Evolutionary conservation across 2,797 vertebrate genomes (phyloP).

Genomic region (Atherinosoma microstoma): DNA sequence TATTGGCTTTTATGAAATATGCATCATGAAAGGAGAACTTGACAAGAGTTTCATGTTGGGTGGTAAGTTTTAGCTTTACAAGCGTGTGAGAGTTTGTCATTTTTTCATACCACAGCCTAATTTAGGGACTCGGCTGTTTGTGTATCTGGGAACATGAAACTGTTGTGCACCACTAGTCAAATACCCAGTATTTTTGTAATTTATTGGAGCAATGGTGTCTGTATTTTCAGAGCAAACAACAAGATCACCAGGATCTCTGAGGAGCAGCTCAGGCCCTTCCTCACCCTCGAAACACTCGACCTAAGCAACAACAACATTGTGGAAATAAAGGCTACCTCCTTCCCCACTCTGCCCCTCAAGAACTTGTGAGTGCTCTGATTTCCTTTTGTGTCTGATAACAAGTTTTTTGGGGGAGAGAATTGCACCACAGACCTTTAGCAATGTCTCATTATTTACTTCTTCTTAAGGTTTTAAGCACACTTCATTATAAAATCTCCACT

Average conservation of each 20-base stretch:
- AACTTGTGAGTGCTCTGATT: conserved; percentile 88
- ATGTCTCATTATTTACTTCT: background rate
- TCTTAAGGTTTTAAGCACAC: background rate
- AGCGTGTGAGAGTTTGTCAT: conserved; percentile 43
- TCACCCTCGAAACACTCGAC: conserved; percentile 91
- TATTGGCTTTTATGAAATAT: conserved; percentile 42
- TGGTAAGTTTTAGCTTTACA: conserved; percentile 44
- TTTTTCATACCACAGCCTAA: conserved; percentile 62
- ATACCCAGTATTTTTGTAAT: conserved; percentile 60
- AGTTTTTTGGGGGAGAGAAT: background rate
- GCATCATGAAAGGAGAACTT: background rate
- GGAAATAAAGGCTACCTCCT: conserved; percentile 86
- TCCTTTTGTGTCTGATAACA: background rate
- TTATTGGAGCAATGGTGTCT: conserved; percentile 69
- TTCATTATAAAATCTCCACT: background rate
- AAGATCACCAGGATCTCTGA: conserved; percentile 85
- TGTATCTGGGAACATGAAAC: conserved; percentile 57
- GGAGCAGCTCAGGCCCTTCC: conserved; percentile 87
- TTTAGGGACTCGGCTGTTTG: conserved; percentile 64
- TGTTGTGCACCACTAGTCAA: conserved; percentile 38
- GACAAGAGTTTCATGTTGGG: conserved; percentile 47
- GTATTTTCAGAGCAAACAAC: conserved; percentile 92
- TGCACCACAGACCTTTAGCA: background rate
- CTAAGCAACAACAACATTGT: conserved; percentile 92
- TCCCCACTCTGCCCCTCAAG: conserved; percentile 89